A percentile compares a stretch with the other conserved stretches of the same genome.
These are phyloP conservation scores for Trichogramma pretiosum DNA, from an alignment of 1,140 invertebrate genomes.

Conservation along the genomic window DNA sequence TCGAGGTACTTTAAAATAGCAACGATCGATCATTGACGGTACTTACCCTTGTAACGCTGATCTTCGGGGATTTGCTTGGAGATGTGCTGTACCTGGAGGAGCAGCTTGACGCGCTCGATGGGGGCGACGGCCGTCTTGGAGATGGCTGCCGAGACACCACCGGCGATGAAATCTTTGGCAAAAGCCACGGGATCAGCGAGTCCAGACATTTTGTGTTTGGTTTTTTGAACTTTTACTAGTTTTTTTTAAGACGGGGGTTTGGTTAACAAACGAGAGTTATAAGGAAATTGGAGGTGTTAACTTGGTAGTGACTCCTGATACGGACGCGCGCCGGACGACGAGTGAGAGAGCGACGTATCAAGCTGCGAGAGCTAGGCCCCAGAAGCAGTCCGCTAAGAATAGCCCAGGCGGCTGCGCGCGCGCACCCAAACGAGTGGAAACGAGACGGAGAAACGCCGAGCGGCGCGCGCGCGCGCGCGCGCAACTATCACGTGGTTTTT, in stretches of 20 bases:
- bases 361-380: conserved; percentile 3
- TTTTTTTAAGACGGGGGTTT: conserved; percentile 20
- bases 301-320: conserved; percentile 32
- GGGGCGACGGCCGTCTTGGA: conserved; percentile 81
- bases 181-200: conserved; percentile 59
- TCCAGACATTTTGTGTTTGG: conserved; percentile 38
- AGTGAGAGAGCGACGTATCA: conserved; percentile 39
- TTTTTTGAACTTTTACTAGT: no score
- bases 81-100: conserved; percentile 81
- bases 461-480: no score
- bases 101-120: conserved; percentile 83
- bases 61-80: conserved; percentile 74
- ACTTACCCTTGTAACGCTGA: conserved; percentile 72
- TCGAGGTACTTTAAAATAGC: no score
- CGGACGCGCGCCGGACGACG: conserved; percentile 45
- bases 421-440: no score
- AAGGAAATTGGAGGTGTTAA: no score
- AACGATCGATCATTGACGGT: no score
- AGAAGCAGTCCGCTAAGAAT: not conserved
- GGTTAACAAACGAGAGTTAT: conserved; percentile 33
- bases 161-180: conserved; percentile 75
- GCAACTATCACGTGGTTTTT: no score
- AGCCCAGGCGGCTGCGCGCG: not conserved
- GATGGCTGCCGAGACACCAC: conserved; percentile 77
- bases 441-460: conserved; percentile 13